phyloP scores from a whole-genome alignment of 2,797 vertebrate genomes.

The Peromyscus aztecus region DNA sequence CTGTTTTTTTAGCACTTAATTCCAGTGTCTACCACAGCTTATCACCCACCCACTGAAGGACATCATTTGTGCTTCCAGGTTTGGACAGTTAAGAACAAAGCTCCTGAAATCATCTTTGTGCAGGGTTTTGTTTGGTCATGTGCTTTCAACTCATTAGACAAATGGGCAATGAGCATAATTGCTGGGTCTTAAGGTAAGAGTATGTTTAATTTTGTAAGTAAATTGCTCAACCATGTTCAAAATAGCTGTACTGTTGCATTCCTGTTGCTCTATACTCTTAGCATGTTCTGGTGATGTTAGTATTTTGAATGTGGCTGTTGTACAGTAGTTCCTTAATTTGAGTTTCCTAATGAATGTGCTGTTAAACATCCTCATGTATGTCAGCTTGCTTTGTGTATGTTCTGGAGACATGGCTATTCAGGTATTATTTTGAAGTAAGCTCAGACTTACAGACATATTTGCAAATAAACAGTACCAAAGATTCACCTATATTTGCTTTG shows the following conservation, averaged over 20 bases:
- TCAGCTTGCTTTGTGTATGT: not conserved
- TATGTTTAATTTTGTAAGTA: not conserved
- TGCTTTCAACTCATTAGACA: not conserved
- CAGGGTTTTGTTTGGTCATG: not conserved
- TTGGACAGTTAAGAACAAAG: conserved; percentile 3
- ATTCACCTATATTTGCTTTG: not conserved
- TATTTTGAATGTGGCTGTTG: not conserved
- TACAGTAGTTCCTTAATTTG: not conserved
- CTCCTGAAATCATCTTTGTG: not conserved
- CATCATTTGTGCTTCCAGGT: not conserved
- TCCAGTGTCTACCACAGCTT: not conserved
- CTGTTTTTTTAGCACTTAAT: not conserved
- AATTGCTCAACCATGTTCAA: not conserved
- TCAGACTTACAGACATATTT: not conserved
- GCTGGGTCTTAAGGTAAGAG: not conserved
- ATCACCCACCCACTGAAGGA: not conserved
- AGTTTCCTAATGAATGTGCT: not conserved
- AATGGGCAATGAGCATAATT: not conserved
- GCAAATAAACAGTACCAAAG: not conserved
- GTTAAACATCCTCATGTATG: not conserved
- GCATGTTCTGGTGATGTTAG: not conserved
- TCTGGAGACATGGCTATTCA: not conserved
- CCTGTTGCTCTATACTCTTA: not conserved
- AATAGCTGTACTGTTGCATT: not conserved
- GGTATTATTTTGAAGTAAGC: conserved; percentile 3